Percentiles rank a stretch among this genome's conserved stretches.
Conservation (phyloP, 2,888 invertebrate species). For the Ariolimax columbianus region DNA sequence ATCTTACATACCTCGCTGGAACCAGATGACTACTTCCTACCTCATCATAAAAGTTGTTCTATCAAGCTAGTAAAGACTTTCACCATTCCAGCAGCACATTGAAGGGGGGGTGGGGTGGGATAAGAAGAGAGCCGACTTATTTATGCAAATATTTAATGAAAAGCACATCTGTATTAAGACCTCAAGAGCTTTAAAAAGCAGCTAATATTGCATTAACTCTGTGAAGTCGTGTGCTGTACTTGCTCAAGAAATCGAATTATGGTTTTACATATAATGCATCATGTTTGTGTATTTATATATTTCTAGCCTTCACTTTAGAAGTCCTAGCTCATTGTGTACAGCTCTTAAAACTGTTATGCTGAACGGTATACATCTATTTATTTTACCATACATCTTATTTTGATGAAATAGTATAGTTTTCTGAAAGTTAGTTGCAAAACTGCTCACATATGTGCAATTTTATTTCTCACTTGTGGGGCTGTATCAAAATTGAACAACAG, state of each 20-base stretch:
- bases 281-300: background rate
- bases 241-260: too few species aligned
- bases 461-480: background rate
- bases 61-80: background rate
- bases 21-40: conserved; percentile 22
- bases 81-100: background rate
- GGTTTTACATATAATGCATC: background rate
- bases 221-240: too few species aligned
- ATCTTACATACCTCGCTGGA: background rate
- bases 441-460: background rate
- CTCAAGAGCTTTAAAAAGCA: background rate
- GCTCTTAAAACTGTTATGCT: background rate
- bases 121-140: background rate
- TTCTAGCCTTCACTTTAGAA: background rate
- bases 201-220: background rate
- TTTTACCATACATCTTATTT: background rate
- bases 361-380: background rate
- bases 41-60: background rate
- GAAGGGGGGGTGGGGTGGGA: background rate
- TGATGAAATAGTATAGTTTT: background rate
- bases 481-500: background rate
- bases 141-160: background rate
- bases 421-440: background rate
- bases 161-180: background rate
- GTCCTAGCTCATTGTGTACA: background rate